These are phyloP conservation scores for Ploceus nigricollis DNA, from an alignment of 2,113 vertebrate genomes.

Conservation along the genomic window DNA sequence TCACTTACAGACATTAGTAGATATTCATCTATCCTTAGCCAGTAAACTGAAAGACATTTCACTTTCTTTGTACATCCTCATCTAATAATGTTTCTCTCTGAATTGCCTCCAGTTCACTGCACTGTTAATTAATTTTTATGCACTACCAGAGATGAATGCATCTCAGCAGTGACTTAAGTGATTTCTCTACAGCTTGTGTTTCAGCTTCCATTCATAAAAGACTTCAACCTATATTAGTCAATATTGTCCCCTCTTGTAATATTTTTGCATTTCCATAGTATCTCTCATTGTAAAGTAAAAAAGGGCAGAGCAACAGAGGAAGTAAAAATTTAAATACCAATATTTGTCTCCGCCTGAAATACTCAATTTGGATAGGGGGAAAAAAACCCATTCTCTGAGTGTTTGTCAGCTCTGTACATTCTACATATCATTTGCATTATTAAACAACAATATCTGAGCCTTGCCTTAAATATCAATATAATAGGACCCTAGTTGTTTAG, in stretches of 20 bases:
- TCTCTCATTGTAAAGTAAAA: neutral
- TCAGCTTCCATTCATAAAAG: conserved; percentile 6
- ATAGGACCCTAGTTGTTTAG: neutral
- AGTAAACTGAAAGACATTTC: neutral
- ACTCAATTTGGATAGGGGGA: neutral
- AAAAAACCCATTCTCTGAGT: neutral
- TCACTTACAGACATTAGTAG: neutral
- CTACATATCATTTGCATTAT: neutral
- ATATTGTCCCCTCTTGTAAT: neutral
- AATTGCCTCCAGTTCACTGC: neutral
- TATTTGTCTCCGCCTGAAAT: neutral
- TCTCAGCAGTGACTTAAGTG: neutral
- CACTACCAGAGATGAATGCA: neutral
- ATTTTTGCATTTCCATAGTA: neutral
- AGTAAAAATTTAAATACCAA: neutral
- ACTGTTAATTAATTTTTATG: conserved; percentile 24
- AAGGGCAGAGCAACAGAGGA: neutral
- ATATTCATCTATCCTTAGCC: neutral
- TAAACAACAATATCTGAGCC: neutral
- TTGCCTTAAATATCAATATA: neutral
- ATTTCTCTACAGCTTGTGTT: neutral
- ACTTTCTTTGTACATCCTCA: neutral
- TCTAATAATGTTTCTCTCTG: neutral
- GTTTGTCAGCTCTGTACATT: neutral
- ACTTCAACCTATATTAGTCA: neutral